Evolutionary conservation across 2,113 vertebrate species (phyloP).

Genomic region (Ceuthmochares aereus): DNA sequence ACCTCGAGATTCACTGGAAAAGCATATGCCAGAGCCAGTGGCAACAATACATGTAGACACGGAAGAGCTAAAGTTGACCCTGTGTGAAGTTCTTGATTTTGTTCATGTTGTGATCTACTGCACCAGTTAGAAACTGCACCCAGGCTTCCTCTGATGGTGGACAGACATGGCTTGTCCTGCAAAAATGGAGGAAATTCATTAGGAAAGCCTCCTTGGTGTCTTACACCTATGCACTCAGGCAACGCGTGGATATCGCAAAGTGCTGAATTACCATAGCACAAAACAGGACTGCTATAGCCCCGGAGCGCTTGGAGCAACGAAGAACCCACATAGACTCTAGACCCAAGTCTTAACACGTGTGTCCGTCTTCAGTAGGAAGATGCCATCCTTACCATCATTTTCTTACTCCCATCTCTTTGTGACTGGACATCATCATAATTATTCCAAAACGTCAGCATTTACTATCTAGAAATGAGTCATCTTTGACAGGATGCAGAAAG

Average conservation of each 20-base stretch:
- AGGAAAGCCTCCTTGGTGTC: neutral
- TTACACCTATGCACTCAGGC: neutral
- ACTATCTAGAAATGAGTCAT: neutral
- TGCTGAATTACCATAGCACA: neutral
- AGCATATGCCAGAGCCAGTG: neutral
- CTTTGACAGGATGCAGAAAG: neutral
- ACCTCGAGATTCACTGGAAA: neutral
- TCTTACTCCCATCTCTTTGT: neutral
- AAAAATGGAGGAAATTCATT: constrained; percentile 24
- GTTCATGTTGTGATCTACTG: constrained; percentile 89
- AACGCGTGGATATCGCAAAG: neutral
- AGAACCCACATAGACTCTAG: neutral
- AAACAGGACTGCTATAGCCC: neutral
- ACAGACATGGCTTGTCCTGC: constrained; percentile 88
- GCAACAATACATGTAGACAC: neutral
- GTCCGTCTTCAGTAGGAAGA: neutral
- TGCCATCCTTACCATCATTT: neutral
- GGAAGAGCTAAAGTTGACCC: constrained; percentile 63
- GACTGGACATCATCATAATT: neutral
- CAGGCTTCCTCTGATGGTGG: constrained; percentile 86
- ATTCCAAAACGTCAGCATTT: neutral
- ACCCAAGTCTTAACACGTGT: neutral
- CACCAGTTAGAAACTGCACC: constrained; percentile 87
- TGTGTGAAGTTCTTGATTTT: constrained; percentile 85
- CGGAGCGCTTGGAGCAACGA: neutral